Percentiles rank a stretch among this genome's conserved stretches.
These are phyloP conservation scores for Calycopis cecrops DNA, from an alignment of 1,140 invertebrate species.

Conservation along the genomic window DNA sequence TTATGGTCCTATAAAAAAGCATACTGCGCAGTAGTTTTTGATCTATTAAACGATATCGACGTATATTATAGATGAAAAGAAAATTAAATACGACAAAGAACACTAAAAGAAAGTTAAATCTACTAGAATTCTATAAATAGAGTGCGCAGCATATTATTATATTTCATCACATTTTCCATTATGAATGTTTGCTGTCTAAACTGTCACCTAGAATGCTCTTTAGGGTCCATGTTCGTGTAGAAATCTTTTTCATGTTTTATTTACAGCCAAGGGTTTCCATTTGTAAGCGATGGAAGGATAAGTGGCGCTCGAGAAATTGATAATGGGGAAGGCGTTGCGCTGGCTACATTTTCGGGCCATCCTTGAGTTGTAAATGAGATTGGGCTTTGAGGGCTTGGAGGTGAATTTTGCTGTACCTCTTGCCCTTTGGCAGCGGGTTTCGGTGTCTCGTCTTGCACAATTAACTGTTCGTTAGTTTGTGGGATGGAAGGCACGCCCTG, in stretches of 20 bases:
- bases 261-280: constrained; percentile 48
- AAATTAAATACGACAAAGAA: neutral
- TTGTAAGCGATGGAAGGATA: constrained; percentile 34
- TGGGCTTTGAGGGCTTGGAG: constrained; percentile 14
- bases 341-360: constrained; percentile 32
- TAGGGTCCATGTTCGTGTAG: constrained; percentile 30
- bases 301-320: constrained; percentile 44
- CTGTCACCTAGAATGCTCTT: constrained; percentile 25
- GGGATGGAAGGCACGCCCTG: constrained; percentile 29
- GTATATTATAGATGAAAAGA: neutral
- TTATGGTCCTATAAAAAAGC: neutral
- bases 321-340: constrained; percentile 33
- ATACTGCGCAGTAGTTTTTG: neutral
- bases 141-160: no score
- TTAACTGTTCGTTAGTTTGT: constrained; percentile 25
- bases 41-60: neutral
- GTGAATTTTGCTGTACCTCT: constrained; percentile 27
- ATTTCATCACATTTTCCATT: no score
- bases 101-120: neutral
- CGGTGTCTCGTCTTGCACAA: constrained; percentile 29
- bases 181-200: constrained; percentile 6
- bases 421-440: constrained; percentile 26
- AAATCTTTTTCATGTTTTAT: constrained; percentile 15
- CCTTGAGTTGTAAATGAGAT: constrained; percentile 32
- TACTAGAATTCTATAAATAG: no score